These are phyloP conservation scores for Hyposoter didymator DNA, from an alignment of 2,888 invertebrate species.

Conservation along the genomic window DNA sequence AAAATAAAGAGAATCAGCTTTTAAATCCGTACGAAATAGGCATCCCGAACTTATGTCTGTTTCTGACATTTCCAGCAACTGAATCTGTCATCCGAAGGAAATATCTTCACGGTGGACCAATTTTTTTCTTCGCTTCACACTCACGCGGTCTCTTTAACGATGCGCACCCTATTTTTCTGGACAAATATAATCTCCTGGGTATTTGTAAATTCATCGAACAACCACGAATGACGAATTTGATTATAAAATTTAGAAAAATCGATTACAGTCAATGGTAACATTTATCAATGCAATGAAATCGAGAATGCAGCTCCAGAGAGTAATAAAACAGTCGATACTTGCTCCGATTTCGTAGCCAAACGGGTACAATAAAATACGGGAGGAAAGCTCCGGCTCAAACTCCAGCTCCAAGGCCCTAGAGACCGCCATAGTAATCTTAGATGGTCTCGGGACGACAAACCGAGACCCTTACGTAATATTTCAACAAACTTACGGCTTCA, in stretches of 20 bases:
- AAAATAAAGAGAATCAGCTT: slow-evolving; percentile 1
- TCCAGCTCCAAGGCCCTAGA: slow-evolving; percentile 11
- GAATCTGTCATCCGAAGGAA: not conserved
- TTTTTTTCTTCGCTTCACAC: not conserved
- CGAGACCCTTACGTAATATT: slow-evolving; percentile 17
- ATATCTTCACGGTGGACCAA: not conserved
- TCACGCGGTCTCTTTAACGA: not conserved
- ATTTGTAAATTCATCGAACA: slow-evolving; percentile 8
- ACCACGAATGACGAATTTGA: slow-evolving; percentile 17
- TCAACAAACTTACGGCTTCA: not conserved
- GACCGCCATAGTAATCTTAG: slow-evolving; percentile 23
- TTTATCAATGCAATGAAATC: slow-evolving; percentile 41
- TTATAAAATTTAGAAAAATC: slow-evolving; percentile 5
- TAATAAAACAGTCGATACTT: slow-evolving; percentile 58
- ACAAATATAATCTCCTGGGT: slow-evolving; percentile 12
- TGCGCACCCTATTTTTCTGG: not conserved
- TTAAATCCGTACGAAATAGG: not conserved
- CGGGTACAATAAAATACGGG: slow-evolving; percentile 43
- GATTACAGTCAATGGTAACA: not conserved
- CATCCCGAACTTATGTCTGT: not conserved
- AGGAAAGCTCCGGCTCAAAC: slow-evolving; percentile 20
- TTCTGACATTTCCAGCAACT: slow-evolving; percentile 6
- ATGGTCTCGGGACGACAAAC: slow-evolving; percentile 8
- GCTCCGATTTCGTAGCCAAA: slow-evolving; percentile 1
- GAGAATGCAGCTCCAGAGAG: slow-evolving; percentile 49